Evolutionary conservation across 2,888 invertebrate species (phyloP), one percentile per base, ranked within the genome.

Genomic region (Corbicula japonica): DNA sequence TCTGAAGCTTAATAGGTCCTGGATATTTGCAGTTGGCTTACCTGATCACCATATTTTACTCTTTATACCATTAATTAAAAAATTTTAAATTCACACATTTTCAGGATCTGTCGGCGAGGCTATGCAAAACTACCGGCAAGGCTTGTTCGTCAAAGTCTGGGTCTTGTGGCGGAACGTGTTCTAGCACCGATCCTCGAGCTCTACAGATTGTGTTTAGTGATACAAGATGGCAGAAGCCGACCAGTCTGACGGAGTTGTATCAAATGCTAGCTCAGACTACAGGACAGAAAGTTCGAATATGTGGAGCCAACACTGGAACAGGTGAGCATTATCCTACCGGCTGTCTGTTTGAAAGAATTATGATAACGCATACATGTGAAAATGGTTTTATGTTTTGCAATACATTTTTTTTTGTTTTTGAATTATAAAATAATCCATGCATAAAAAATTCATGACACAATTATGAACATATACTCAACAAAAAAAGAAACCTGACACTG

Each of bases 271-370:
- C 76, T 5, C 82, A 87, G 44, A 73, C 83, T 52, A 76, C 74
- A 6, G 81, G 79, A 8, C 83, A 83, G 48, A 87, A 77, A 32
- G 79, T 86, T 61, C 80, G 95, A 85, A 90, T 97, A 0, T 95
- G 96, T 2, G 96, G 96, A 28, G 97, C 97, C 30, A 96, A 97
- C 89, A 97, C 97, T 1, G 96, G 96, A 4, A 95, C 95, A 93
- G 97, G 97, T 96, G 93, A n/a, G n/a, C n/a, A n/a, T n/a, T n/a
- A n/a, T n/a, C n/a, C n/a, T n/a, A n/a, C n/a, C 5, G 41, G 15
- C 41, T 41, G 41, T 41, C 15, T 10, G 41, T 41, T 41, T 41
- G 10, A 41, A n/a, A n/a, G n/a, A n/a, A n/a, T n/a, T n/a, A n/a
- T n/a, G n/a, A n/a, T n/a, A n/a, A n/a, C n/a, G n/a, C n/a, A n/a